phyloP scores from a whole-genome alignment of 2,113 vertebrate species.

The Hymenochirus boettgeri region DNA sequence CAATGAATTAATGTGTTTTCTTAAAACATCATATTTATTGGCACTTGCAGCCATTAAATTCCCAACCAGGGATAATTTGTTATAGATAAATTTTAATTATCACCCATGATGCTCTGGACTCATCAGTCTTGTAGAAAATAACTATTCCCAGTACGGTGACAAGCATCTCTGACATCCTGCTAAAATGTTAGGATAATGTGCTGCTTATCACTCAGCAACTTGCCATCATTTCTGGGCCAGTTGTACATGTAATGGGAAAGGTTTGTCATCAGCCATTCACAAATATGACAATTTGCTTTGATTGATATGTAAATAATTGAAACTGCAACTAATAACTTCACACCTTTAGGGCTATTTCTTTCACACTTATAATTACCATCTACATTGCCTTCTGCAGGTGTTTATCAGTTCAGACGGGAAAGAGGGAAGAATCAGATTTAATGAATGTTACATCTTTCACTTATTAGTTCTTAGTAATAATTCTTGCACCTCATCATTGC shows the following conservation, averaged over 20 bases:
- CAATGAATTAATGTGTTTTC: too few species aligned
- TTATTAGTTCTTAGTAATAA: conserved; percentile 36
- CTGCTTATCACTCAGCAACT: not conserved
- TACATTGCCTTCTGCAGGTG: conserved; percentile 31
- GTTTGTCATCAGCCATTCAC: conserved; percentile 29
- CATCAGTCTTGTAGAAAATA: too few species aligned
- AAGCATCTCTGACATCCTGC: not conserved
- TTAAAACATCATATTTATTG: too few species aligned
- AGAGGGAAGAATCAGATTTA: conserved; percentile 5
- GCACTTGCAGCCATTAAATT: too few species aligned
- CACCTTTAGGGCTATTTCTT: conserved; percentile 17
- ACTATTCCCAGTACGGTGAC: too few species aligned
- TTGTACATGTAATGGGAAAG: conserved; percentile 1
- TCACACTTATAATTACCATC: conserved; percentile 13
- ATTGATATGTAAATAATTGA: conserved; percentile 39
- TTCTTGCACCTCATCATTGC: conserved; percentile 16
- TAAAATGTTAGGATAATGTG: not conserved
- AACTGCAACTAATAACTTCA: conserved; percentile 25
- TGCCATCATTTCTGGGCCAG: not conserved
- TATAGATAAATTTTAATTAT: too few species aligned
- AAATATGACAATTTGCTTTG: conserved; percentile 24
- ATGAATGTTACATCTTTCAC: conserved; percentile 5
- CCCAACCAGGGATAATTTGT: too few species aligned
- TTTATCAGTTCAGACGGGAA: not conserved
- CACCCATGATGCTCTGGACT: too few species aligned